phyloP scores from a whole-genome alignment of 2,888 invertebrate species.

The Volucella inflata region DNA sequence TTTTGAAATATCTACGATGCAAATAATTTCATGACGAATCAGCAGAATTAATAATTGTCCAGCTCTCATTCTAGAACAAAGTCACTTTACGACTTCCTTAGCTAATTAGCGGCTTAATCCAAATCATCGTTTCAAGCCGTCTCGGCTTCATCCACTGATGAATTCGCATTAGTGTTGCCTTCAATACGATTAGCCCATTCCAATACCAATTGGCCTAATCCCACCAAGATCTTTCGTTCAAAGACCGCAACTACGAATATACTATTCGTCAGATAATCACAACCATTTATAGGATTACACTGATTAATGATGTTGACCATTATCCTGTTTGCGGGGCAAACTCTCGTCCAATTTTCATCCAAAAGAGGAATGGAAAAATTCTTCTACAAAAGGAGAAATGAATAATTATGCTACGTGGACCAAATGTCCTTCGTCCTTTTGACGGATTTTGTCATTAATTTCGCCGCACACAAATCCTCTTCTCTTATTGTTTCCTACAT shows the following conservation, averaged over 20 bases:
- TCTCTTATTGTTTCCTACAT: slow-evolving; percentile 66
- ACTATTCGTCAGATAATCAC: slow-evolving; percentile 51
- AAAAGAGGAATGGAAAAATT: slow-evolving; percentile 12
- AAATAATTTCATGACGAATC: no score
- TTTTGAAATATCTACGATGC: no score
- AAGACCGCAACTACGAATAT: slow-evolving; percentile 19
- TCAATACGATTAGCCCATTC: slow-evolving; percentile 11
- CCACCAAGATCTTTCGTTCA: slow-evolving; percentile 12
- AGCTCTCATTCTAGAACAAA: no score
- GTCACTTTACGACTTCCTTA: no score
- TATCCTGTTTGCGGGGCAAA: slow-evolving; percentile 63
- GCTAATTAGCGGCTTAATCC: no score
- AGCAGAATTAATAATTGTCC: no score
- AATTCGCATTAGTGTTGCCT: neutral
- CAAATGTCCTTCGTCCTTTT: slow-evolving; percentile 63
- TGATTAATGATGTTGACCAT: slow-evolving; percentile 73
- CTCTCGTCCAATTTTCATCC: slow-evolving; percentile 19
- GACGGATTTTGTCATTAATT: slow-evolving; percentile 71
- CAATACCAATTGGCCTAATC: slow-evolving; percentile 36
- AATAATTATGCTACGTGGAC: slow-evolving; percentile 74
- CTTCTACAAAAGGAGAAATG: slow-evolving; percentile 36
- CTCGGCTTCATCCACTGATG: no score
- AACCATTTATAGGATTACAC: slow-evolving; percentile 65
- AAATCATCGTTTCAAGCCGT: no score
- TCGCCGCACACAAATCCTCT: slow-evolving; percentile 63